Conservation (phyloP, 2,888 invertebrate genomes). For the Scaptomyza polygonia region DNA sequence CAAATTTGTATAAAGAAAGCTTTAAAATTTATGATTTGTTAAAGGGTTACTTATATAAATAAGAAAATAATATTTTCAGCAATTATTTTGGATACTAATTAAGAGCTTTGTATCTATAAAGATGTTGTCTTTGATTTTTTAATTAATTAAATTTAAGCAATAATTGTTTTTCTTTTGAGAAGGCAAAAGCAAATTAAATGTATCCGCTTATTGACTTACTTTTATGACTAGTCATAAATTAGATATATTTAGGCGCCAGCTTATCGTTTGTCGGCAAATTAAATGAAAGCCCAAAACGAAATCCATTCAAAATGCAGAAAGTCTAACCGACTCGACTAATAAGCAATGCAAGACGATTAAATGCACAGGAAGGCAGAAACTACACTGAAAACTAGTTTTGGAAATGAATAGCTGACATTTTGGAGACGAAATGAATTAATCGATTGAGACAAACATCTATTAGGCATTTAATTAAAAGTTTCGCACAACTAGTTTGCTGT, state of each 20-base stretch:
- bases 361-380: constrained; percentile 8
- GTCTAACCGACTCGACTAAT: constrained; percentile 15
- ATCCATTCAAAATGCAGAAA: constrained; percentile 66
- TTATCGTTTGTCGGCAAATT: constrained; percentile 61
- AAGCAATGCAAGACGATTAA: constrained; percentile 19
- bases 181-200: constrained; percentile 65
- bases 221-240: neutral
- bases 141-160: constrained; percentile 69
- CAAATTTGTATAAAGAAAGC: no score
- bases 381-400: neutral
- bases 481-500: no score
- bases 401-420: constrained; percentile 66
- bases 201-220: constrained; percentile 31
- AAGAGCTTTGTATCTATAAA: no score
- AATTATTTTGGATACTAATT: constrained; percentile 28
- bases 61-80: neutral
- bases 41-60: no score
- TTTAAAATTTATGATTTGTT: no score
- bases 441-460: constrained; percentile 78
- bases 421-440: constrained; percentile 61
- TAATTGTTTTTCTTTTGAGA: constrained; percentile 51
- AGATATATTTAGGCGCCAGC: constrained; percentile 59
- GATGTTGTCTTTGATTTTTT: constrained; percentile 53
- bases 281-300: constrained; percentile 23
- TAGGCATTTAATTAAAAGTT: constrained; percentile 78